These are phyloP conservation scores for Drosophila parabipectinata DNA, from an alignment of 1,140 invertebrate genomes.

Conservation along the genomic window DNA sequence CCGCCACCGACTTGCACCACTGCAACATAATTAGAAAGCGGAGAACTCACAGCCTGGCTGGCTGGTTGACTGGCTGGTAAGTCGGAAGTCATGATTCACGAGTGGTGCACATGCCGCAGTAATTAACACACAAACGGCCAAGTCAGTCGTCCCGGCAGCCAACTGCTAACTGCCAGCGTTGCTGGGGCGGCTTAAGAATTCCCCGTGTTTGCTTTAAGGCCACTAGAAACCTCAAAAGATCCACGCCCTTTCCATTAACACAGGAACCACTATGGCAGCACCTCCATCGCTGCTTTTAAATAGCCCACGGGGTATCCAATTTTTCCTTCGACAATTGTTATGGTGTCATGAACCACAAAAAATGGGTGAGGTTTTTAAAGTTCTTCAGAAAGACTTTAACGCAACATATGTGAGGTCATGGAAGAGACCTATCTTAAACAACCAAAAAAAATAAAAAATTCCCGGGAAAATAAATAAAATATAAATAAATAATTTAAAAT, in stretches of 20 bases:
- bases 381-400: too few relatives aligned
- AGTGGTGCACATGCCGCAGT: constrained; percentile 68
- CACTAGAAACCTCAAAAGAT: constrained; percentile 56
- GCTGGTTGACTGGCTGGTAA: constrained; percentile 24
- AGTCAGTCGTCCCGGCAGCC: constrained; percentile 28
- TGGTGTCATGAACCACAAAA: constrained; percentile 58
- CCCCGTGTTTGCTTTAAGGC: constrained; percentile 48
- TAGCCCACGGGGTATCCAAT: constrained; percentile 49
- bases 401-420: too few relatives aligned
- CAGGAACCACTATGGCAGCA: constrained; percentile 52
- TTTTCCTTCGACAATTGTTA: constrained; percentile 66
- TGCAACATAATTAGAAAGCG: constrained; percentile 78
- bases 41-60: constrained; percentile 9
- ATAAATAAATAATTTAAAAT: too few relatives aligned
- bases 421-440: too few relatives aligned
- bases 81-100: constrained; percentile 77
- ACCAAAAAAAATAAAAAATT: too few relatives aligned
- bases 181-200: constrained; percentile 41
- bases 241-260: constrained; percentile 54
- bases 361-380: too few relatives aligned
- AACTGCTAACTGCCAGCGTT: constrained; percentile 14
- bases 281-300: constrained; percentile 6
- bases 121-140: constrained; percentile 68
- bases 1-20: constrained; percentile 21
- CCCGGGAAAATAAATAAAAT: too few relatives aligned